Conservation (phyloP, 2,113 vertebrate species). For the Neodontobutis hainanensis region DNA sequence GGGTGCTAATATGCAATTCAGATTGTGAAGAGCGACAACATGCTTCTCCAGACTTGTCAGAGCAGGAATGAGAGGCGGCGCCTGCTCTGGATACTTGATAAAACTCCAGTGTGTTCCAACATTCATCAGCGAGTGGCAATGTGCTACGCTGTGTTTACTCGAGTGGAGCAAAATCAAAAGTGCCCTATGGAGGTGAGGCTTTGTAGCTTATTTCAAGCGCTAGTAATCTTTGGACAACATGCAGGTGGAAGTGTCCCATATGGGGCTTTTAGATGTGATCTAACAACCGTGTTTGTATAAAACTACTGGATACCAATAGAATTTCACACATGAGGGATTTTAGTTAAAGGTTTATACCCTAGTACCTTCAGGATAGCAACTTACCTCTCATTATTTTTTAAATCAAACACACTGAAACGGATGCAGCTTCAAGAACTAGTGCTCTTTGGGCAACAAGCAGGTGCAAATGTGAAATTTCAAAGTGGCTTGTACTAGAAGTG, state of each 20-base stretch:
- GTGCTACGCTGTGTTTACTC: background rate
- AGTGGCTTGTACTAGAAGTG: too few relatives aligned
- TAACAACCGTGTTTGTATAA: background rate
- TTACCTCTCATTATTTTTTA: too few relatives aligned
- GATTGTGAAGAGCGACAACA: conserved; percentile 1
- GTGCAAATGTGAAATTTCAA: too few relatives aligned
- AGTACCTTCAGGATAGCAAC: background rate
- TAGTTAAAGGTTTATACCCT: background rate
- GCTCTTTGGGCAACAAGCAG: too few relatives aligned
- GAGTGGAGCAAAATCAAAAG: background rate
- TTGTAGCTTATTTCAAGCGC: conserved; percentile 4
- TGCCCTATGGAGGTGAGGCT: background rate
- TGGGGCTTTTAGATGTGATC: background rate
- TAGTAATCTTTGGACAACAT: background rate
- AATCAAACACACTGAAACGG: too few relatives aligned
- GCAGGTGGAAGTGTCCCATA: background rate
- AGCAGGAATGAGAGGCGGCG: background rate
- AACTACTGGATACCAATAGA: background rate
- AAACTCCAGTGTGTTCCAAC: conserved; percentile 1
- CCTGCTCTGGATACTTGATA: conserved; percentile 1
- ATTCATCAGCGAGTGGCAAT: conserved; percentile 1
- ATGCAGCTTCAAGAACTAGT: too few relatives aligned
- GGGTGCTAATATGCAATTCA: conserved; percentile 17
- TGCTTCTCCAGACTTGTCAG: conserved; percentile 8
- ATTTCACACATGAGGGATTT: background rate